Base-by-base conservation (phyloP, 1,140 invertebrate species). In the Dolichoris vasculosae region DNA sequence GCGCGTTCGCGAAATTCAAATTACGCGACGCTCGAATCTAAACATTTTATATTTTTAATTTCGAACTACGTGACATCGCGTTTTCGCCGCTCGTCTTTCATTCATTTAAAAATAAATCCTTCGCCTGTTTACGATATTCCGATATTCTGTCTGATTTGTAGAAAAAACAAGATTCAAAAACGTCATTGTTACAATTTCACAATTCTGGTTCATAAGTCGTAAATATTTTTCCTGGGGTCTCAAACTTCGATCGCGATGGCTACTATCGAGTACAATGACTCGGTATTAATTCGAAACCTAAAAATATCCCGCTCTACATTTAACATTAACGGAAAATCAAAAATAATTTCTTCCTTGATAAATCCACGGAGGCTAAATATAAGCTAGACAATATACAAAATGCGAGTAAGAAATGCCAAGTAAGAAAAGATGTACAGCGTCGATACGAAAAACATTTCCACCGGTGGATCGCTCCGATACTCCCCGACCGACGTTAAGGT, bases 241-340 rank as follows among this genome's bases (percentile, higher is more conserved):
- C 69, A 43, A 59, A 59, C 55, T 59, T 26, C 23, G 26, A 59
- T 43, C 38, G 13, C 69, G 38, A 38, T 13, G 67, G 17, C 30
- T n/a, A 73, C 38, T 26, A 73, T 43, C 9, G 38, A 43, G 38
- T 73, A 73, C 38, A 43, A 73, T n/a, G 38, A 40, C 69, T 73
- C 38, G 69, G 23, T 73, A 73, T 43, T 40, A 43, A 40, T 73
- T 43, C n/a, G 11, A 26, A 38, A n/a, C 7, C 69, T 43, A 73
- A 73, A 73, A 43, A 73, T 73, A 73, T 17, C 38, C 38, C 38
- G 40, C 38, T 73, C 69, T 20, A 73, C 23, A 43, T 73, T n/a
- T 73, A 3, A 73, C 38, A 26, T 9, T 15, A 40, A 71, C 40
- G 30, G 30, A 17, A 67, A 30, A 67, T 67, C 63, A 67, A 35